Evolutionary conservation across 1,140 invertebrate genomes (phyloP).

Genomic region (Pseudomyrmex dendroicus): DNA sequence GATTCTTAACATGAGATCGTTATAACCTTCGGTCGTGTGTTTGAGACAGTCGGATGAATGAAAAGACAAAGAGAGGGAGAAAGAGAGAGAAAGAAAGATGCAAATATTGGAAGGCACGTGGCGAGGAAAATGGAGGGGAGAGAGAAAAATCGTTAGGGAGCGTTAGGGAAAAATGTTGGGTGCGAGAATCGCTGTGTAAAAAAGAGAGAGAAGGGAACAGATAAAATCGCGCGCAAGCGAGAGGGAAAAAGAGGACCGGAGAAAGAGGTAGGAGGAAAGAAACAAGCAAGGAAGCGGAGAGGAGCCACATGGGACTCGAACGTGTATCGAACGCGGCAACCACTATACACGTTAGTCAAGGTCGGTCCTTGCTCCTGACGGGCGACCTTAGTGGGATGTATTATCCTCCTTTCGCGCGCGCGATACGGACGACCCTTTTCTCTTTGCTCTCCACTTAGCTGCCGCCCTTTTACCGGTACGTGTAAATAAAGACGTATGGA

Average conservation of each 20-base stretch:
- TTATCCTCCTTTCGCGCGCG: slow-evolving; percentile 49
- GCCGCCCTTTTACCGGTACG: slow-evolving; percentile 24
- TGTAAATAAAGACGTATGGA: slow-evolving; percentile 62
- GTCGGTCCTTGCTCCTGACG: slow-evolving; percentile 81
- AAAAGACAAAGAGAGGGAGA: slow-evolving; percentile 43
- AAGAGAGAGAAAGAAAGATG: slow-evolving; percentile 23
- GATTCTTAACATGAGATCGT: too few species aligned
- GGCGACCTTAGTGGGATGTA: slow-evolving; percentile 74
- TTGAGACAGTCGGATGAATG: slow-evolving; percentile 49
- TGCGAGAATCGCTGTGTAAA: background rate
- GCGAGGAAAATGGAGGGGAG: background rate
- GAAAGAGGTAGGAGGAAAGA: slow-evolving; percentile 47
- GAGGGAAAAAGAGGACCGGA: slow-evolving; percentile 3
- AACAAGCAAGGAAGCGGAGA: slow-evolving; percentile 73
- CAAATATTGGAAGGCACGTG: background rate
- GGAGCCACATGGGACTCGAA: slow-evolving; percentile 31
- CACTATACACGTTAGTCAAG: slow-evolving; percentile 80
- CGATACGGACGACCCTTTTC: slow-evolving; percentile 59
- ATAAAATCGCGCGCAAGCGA: background rate
- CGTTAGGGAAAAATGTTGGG: slow-evolving; percentile 7
- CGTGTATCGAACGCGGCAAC: slow-evolving; percentile 77
- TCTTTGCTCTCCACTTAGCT: slow-evolving; percentile 9
- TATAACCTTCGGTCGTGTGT: background rate
- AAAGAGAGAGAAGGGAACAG: background rate
- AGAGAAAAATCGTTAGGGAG: slow-evolving; percentile 46